Base-by-base conservation (phyloP, 2,797 vertebrate species). In the Oreochromis mossambicus region DNA sequence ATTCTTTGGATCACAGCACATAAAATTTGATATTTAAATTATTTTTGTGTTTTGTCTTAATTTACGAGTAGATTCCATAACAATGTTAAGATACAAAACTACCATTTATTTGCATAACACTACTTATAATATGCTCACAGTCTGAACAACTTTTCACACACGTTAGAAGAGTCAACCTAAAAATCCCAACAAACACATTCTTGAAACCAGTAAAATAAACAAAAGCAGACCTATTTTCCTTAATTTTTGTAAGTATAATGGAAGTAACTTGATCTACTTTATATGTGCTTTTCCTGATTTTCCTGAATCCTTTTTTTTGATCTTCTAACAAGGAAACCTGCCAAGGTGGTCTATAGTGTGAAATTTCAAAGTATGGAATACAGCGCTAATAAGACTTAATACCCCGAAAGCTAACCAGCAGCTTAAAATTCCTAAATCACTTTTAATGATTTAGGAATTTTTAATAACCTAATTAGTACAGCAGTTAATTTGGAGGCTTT, bases 381-480 rank as follows among this genome's bases (percentile, higher is more conserved):
- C 3, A 7, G 5, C 4, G 21, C 38, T 43, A 46, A 70, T 70
- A 11, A 70, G 5, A 46, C 66, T 6, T 43, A 46, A 26, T 15
- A 70, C 0, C 38, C 19, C 0, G 11, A 63, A 63, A n/a, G 34
- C 58, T 63, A 38, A 36, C 19, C 12, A 26, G 66, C 5, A 48
- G 14, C 9, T 29, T 46, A 46, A 14, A 24, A 24, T 24, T 24
- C 24, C 24, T 24, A 24, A 24, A 17, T 29, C 21, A 68, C 63
- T 43, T 68, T 17, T 29, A 46, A 46, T 46, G 14, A 46, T 73
- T 73, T 73, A 73, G 24, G 4, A 48, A 73, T 29, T 19, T 73
- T 73, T 48, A 48, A 48, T 73, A 73, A 48, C 43, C 68, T 48
- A 73, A 73, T 73, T 73, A 73, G 9, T 26, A 70, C 8, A 70